A percentile compares a stretch with the other conserved stretches of the same genome.
phyloP scores from a whole-genome alignment of 2,888 invertebrate genomes.

The Drosophila atripex region DNA sequence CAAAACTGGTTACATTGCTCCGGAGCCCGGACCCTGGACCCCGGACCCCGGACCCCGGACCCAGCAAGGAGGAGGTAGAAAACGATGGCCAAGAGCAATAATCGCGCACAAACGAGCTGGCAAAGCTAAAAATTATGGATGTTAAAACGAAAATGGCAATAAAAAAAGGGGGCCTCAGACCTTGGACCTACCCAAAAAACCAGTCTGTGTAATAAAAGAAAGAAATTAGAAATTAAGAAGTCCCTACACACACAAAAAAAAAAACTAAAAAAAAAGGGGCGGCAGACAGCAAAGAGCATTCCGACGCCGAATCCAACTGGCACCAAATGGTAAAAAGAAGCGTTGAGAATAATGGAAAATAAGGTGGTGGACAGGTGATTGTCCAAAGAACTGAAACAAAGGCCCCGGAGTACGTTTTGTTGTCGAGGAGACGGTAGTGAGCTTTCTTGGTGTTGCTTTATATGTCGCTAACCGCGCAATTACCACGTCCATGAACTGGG shows the following conservation, averaged over 20 bases:
- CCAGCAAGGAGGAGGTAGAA: conserved; percentile 36
- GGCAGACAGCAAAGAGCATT: conserved; percentile 42
- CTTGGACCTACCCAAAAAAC: conserved; percentile 16
- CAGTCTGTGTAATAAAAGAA: conserved; percentile 31
- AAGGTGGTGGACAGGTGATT: conserved; percentile 55
- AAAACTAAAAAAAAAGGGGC: conserved; percentile 49
- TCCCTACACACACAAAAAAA: neutral
- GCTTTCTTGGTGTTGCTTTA: conserved; percentile 46
- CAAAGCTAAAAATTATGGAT: conserved; percentile 64
- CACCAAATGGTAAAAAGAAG: conserved; percentile 27
- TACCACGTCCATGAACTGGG: conserved; percentile 77
- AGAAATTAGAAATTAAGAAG: conserved; percentile 63
- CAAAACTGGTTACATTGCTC: conserved; percentile 73
- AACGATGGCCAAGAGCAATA: conserved; percentile 34
- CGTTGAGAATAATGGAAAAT: conserved; percentile 39
- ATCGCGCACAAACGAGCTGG: conserved; percentile 52
- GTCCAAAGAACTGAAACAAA: conserved; percentile 41
- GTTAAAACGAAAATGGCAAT: conserved; percentile 66
- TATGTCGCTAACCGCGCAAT: conserved; percentile 74
- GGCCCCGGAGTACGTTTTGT: conserved; percentile 44
- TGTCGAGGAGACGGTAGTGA: conserved; percentile 3
- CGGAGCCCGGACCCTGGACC: conserved; percentile 6
- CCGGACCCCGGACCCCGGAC: conserved; percentile 6
- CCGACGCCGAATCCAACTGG: conserved; percentile 8
- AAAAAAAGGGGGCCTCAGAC: conserved; percentile 59